Evolutionary conservation across 2,888 invertebrate species (phyloP), one percentile per base, ranked within the genome.

Genomic region (Leucania comma): DNA sequence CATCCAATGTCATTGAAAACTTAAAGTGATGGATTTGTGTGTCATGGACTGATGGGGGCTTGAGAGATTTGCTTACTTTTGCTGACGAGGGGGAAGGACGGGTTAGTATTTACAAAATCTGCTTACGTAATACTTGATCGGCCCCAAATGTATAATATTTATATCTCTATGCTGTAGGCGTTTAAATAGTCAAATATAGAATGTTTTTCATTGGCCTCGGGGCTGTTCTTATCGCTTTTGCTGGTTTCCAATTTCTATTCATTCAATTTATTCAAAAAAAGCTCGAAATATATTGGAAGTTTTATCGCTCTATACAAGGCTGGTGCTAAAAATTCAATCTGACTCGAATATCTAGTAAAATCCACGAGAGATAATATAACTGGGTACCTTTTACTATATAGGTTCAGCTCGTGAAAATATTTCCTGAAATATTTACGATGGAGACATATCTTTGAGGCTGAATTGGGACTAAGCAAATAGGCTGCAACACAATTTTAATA

Each of bases 271-370:
- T 68, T 46, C 42, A 72, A 77, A 70, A 72, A 29, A 77, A 77
- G 32, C 78, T 48, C 48, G 53, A 78, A 78, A 77, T 73, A 78
- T 77, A 73, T 77, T 77, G 59, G 53, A 59, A 59, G 29, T 48
- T 71, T 77, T 73, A 71, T 71, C 38, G 29, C 17, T 38, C 10
- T 12, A 20, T 54, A 58, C 29, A 70, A 51, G 22, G 22, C 12
- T 58, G 38, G 71, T 70, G 71, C 78, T 77, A 58, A 53, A 72
- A 73, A 71, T 70, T 71, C 78, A 77, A 73, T 73, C 59, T 24
- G 53, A 71, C 29, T 53, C 8, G 46, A n/a, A 70, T 58, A 70
- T 69, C 57, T 51, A 32, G 77, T 58, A 76, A 76, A 56, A 75
- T 50, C 32, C 46, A 17, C 26, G 53, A 53, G 70, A 38, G 46